Evolutionary conservation across 1,140 invertebrate genomes (phyloP).

Genomic region (Stenopsyche tienmushanensis): DNA sequence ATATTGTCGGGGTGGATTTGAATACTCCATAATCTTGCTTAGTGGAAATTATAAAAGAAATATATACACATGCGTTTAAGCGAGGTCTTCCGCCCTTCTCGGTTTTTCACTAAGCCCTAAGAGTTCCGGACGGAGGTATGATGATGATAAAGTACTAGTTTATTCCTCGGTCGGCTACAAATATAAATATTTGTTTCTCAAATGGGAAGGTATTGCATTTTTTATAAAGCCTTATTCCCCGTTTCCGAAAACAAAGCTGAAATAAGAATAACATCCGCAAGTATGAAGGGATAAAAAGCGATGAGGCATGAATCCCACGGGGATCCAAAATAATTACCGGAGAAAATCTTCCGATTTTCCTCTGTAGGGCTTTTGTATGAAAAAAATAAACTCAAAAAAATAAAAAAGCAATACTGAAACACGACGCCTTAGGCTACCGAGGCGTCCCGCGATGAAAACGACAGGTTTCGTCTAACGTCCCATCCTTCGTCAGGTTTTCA

Average conservation of each 20-base stretch:
- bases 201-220: constrained; percentile 18
- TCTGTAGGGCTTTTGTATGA: background rate
- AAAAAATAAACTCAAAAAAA: background rate
- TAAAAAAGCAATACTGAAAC: background rate
- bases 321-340: constrained; percentile 18
- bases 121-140: too few relatives aligned
- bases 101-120: too few relatives aligned
- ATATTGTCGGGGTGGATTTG: too few relatives aligned
- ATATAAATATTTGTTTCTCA: constrained; percentile 19
- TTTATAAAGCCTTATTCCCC: constrained; percentile 8
- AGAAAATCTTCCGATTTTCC: background rate
- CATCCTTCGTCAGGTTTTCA: too few relatives aligned
- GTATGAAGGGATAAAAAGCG: background rate
- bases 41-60: too few relatives aligned
- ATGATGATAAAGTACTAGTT: constrained; percentile 11
- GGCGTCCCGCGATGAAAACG: background rate
- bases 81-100: too few relatives aligned
- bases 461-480: background rate
- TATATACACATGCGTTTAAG: too few relatives aligned
- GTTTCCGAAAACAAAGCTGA: constrained; percentile 14
- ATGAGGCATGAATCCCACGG: background rate
- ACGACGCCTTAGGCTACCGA: background rate
- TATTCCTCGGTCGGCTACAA: constrained; percentile 9
- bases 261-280: background rate
- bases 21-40: too few relatives aligned